A percentile compares a stretch with the other conserved stretches of the same genome.
These are phyloP conservation scores for Muricea muricata DNA, from an alignment of 92 coral and sea anemone genomes.

Conservation along the genomic window DNA sequence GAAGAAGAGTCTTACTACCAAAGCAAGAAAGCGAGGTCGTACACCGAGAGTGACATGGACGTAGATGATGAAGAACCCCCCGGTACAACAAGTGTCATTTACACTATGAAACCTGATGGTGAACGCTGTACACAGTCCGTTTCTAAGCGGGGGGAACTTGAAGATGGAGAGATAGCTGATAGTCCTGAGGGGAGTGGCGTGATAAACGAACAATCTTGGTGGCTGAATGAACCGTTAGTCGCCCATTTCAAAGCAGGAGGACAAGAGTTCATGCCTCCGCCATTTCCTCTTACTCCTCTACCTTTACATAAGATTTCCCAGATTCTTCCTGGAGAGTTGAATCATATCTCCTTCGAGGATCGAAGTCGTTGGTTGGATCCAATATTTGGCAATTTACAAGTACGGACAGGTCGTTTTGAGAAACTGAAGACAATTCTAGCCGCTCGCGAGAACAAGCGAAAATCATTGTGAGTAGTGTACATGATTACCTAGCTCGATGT, in stretches of 20 bases:
- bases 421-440: slow-evolving; percentile 78
- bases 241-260: slow-evolving; percentile 37
- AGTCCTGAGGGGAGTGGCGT: slow-evolving; percentile 19
- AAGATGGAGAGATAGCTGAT: slow-evolving; percentile 60
- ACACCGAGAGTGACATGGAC: slow-evolving; percentile 84
- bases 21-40: slow-evolving; percentile 67
- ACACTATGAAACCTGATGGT: neutral
- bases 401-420: slow-evolving; percentile 91
- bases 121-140: too few species aligned
- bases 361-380: slow-evolving; percentile 97
- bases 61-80: slow-evolving; percentile 73
- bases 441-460: slow-evolving; percentile 17
- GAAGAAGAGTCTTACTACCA: neutral
- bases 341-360: slow-evolving; percentile 81
- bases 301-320: slow-evolving; percentile 87
- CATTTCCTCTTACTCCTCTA: slow-evolving; percentile 77
- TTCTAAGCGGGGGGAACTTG: slow-evolving; percentile 48
- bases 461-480: neutral
- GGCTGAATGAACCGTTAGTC: slow-evolving; percentile 80
- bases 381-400: slow-evolving; percentile 91
- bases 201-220: slow-evolving; percentile 72
- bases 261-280: slow-evolving; percentile 78
- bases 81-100: neutral
- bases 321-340: slow-evolving; percentile 41
- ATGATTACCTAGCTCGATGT: neutral